Evolutionary conservation across 2,113 vertebrate species (phyloP).

Genomic region (Leiothrix lutea): DNA sequence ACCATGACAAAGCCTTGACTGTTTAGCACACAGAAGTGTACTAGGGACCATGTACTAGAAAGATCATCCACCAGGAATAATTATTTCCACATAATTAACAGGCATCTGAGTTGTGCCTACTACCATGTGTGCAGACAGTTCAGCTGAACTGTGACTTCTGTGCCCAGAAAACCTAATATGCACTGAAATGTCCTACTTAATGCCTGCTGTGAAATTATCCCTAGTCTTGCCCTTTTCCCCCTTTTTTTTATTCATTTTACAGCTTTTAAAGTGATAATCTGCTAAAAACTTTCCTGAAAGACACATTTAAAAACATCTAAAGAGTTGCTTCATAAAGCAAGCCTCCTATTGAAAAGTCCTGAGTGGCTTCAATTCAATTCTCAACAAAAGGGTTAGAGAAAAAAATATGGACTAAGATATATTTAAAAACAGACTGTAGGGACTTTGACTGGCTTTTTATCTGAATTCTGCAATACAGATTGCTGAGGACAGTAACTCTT

Average conservation of each 20-base stretch:
- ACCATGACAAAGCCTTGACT: not conserved
- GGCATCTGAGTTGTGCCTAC: not conserved
- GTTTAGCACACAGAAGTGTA: not conserved
- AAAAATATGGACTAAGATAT: not conserved
- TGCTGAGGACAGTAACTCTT: not conserved
- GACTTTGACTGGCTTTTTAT: not conserved
- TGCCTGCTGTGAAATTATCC: not conserved
- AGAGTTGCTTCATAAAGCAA: not conserved
- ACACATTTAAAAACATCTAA: not conserved
- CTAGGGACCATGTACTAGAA: not conserved
- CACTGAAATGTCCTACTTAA: not conserved
- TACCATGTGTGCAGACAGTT: not conserved
- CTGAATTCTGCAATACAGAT: not conserved
- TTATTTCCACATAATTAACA: not conserved
- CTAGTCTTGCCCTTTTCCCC: not conserved
- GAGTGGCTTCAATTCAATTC: not conserved
- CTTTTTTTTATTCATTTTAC: not conserved
- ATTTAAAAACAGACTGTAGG: not conserved
- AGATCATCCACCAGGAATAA: not conserved
- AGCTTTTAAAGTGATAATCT: not conserved
- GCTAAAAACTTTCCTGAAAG: not conserved
- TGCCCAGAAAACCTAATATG: not conserved
- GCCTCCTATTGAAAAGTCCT: not conserved
- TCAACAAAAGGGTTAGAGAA: not conserved
- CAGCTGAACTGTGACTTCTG: not conserved